These are phyloP conservation scores for Lasioglossum zephyrum DNA, from an alignment of 2,888 invertebrate genomes.

Conservation along the genomic window DNA sequence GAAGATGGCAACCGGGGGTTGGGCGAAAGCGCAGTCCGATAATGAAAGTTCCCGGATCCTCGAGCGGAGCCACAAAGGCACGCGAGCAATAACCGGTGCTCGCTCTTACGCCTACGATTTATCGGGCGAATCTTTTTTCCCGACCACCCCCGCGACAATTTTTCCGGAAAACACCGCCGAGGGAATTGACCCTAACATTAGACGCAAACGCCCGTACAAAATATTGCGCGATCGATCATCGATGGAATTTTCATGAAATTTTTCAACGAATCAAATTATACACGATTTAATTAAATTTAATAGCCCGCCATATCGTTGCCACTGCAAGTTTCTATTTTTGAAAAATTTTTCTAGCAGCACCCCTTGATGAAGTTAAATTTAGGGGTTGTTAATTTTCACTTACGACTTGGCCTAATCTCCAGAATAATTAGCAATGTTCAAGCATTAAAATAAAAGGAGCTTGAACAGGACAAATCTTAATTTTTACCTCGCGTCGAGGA, in stretches of 20 bases:
- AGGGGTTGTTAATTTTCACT: no score
- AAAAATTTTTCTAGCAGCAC: no score
- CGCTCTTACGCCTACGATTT: constrained; percentile 42
- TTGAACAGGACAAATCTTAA: no score
- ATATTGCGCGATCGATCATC: background rate
- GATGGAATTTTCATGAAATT: background rate
- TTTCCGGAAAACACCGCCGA: background rate
- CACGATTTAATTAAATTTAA: no score
- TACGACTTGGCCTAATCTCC: no score
- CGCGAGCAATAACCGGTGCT: constrained; percentile 37
- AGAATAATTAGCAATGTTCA: no score
- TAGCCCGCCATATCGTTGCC: no score
- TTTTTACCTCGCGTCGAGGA: background rate
- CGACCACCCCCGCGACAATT: background rate
- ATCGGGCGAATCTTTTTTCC: constrained; percentile 8
- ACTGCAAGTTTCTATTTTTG: no score
- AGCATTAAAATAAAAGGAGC: no score
- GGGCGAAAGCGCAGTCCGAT: constrained; percentile 56
- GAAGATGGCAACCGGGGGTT: constrained; percentile 64
- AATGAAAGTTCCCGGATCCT: constrained; percentile 69
- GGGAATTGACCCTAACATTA: background rate
- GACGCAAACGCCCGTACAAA: background rate
- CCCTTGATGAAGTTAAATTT: no score
- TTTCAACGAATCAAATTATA: background rate
- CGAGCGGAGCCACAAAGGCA: constrained; percentile 46